Evolutionary conservation across 1,140 invertebrate genomes (phyloP).

Genomic region (Macrobrachium rosenbergii): DNA sequence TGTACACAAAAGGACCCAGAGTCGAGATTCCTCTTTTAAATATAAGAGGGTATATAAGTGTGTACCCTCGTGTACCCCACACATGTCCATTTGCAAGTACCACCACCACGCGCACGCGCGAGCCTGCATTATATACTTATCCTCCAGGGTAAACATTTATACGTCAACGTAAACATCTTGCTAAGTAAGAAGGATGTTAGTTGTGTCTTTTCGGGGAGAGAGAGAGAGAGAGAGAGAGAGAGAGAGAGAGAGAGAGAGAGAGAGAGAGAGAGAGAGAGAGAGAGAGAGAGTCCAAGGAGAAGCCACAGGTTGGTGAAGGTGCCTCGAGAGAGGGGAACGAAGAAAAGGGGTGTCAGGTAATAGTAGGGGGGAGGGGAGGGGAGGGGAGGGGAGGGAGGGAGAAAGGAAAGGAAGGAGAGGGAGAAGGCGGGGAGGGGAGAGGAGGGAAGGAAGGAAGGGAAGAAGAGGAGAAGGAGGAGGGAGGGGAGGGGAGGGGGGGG

Average conservation of each 20-base stretch:
- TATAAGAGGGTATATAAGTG: no score
- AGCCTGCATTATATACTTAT: no score
- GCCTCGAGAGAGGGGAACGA: neutral
- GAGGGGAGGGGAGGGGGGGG: neutral
- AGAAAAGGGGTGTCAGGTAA: no score
- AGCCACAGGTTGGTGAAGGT: neutral
- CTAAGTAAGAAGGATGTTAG: neutral
- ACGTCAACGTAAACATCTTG: no score
- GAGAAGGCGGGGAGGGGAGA: neutral
- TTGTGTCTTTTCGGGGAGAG: neutral
- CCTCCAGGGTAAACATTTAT: no score
- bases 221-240: conserved; percentile 5
- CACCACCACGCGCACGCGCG: no score
- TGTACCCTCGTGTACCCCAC: no score
- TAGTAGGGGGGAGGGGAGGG: no score
- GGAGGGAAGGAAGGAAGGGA: neutral
- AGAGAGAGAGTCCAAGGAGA: conserved; percentile 12
- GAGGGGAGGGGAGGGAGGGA: neutral
- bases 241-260: conserved; percentile 19
- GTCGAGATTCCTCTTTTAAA: no score
- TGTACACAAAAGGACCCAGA: no score
- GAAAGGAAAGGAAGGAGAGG: neutral
- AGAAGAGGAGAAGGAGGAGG: neutral
- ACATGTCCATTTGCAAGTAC: no score
- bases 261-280: conserved; percentile 18